Evolutionary conservation across 2,797 vertebrate species (phyloP), one percentile per base, ranked within the genome.

Genomic region (Acipenser oxyrinchus): DNA sequence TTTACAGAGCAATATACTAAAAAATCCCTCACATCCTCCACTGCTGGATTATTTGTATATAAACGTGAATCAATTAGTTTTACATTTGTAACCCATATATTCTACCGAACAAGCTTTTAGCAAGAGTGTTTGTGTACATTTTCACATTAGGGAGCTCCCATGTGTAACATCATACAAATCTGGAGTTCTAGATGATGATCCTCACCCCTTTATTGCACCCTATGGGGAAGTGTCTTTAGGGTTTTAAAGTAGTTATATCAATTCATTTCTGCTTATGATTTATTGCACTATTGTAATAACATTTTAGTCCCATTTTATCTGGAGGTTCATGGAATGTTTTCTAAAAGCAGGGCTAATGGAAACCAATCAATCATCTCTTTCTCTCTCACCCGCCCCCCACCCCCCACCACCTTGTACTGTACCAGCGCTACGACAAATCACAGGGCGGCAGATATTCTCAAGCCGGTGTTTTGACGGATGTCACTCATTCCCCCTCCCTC

Each of bases 201-300:
- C 80, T 82, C 81, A 78, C 79, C 77, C 83, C 81, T 88, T 89
- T 88, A 88, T 90, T 89, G 86, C 87, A 87, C 66, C 89, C 84
- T 87, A 72, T 82, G 78, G 79, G 81, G 74, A 80, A 82, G 83
- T 80, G 80, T 77, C 81, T 82, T 81, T 81, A 81, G 86, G 83
- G 83, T 87, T 78, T 85, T 83, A 80, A 86, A 88, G 81, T 84
- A 85, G 76, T 78, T 83, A 77, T 76, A 77, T 80, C 83, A 69
- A 74, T 79, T 66, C 70, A 73, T 68, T 79, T 77, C 77, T 66
- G 55, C 73, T 76, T 75, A 78, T 72, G 76, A 85, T 86, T 87
- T 78, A 87, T 83, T 76, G 75, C 71, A 76, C 78, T 76, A 82
- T 86, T 84, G 75, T 80, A 85, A 83, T 83, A 88, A 84, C 85